Evolutionary conservation across 2,113 vertebrate species (phyloP).

Genomic region (Setophaga kirtlandii): DNA sequence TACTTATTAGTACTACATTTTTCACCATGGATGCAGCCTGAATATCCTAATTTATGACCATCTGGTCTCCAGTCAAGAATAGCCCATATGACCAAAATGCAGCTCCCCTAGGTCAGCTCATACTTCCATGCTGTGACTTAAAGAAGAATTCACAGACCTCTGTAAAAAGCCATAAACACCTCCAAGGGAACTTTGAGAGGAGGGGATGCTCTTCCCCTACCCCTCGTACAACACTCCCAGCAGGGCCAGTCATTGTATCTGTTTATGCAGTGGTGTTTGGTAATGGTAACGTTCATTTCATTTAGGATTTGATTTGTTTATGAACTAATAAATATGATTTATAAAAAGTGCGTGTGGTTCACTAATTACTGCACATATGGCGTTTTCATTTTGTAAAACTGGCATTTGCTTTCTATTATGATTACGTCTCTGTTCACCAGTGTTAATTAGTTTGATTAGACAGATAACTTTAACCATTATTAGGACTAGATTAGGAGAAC

Average conservation of each 20-base stretch:
- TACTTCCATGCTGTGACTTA: background rate
- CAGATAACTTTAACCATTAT: constrained; percentile 76
- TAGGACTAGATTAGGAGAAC: constrained; percentile 62
- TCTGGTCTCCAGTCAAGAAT: constrained; percentile 57
- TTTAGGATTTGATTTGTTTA: constrained; percentile 84
- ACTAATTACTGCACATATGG: constrained; percentile 87
- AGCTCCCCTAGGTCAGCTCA: constrained; percentile 18
- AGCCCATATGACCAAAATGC: constrained; percentile 22
- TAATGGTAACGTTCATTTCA: constrained; percentile 75
- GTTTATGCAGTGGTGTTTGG: constrained; percentile 39
- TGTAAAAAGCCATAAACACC: background rate
- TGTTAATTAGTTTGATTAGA: constrained; percentile 85
- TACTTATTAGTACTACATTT: constrained; percentile 32
- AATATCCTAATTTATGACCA: constrained; percentile 66
- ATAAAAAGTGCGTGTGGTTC: constrained; percentile 79
- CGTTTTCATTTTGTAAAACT: constrained; percentile 79
- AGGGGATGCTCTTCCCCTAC: background rate
- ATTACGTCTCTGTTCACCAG: constrained; percentile 80
- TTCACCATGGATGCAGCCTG: constrained; percentile 48
- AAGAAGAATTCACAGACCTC: background rate
- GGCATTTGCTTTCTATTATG: constrained; percentile 85
- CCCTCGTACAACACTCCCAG: background rate
- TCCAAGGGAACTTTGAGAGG: background rate
- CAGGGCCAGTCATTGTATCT: background rate
- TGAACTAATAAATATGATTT: constrained; percentile 85